Percentiles rank a stretch among this genome's conserved stretches.
Evolutionary conservation across 2,888 invertebrate species (phyloP).

Genomic region (Lycocerus yunnanus): DNA sequence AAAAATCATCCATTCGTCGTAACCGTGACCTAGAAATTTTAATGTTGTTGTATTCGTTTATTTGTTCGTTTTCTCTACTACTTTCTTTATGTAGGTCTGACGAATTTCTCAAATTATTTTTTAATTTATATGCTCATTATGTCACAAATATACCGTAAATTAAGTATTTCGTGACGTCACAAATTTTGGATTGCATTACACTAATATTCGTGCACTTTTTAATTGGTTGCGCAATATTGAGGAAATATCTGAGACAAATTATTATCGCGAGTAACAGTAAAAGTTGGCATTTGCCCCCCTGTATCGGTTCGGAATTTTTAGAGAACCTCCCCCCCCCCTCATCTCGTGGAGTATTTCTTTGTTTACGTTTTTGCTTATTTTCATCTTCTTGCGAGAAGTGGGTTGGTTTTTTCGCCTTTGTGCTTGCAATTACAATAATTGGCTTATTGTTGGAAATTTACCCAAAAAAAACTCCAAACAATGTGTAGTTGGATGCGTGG

Average conservation of each 20-base stretch:
- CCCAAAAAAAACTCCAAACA: neutral
- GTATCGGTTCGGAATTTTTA: neutral
- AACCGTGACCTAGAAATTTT: neutral
- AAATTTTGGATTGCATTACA: neutral
- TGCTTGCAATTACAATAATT: neutral
- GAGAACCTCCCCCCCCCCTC: neutral
- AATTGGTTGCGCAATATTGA: neutral
- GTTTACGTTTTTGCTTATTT: neutral
- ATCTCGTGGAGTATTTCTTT: neutral
- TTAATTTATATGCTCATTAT: neutral
- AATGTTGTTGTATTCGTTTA: neutral
- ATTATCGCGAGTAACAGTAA: neutral
- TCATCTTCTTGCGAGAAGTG: neutral
- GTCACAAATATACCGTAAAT: neutral
- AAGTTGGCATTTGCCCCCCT: neutral
- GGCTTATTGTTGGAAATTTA: neutral
- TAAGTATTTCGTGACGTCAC: neutral
- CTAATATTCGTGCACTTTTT: neutral
- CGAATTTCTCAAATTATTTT: neutral
- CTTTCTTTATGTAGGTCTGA: neutral
- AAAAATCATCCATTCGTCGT: neutral
- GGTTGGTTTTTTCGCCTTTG: neutral
- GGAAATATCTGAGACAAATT: neutral
- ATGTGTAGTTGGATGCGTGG: neutral
- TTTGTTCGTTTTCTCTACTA: neutral